A percentile compares a stretch with the other conserved stretches of the same genome.
Conservation (phyloP, 2,888 invertebrate genomes). For the Dascillus cervinus region DNA sequence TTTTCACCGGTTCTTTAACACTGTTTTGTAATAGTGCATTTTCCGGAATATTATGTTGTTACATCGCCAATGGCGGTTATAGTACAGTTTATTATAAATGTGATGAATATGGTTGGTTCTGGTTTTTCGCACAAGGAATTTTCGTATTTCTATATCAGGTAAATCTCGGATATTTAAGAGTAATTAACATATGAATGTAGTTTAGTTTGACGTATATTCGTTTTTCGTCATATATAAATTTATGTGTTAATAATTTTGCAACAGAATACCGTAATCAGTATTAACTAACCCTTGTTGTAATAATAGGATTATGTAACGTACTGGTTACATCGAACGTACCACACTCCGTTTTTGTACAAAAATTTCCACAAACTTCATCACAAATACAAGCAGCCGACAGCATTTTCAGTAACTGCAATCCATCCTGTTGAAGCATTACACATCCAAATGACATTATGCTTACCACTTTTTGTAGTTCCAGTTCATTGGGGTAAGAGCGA, state of each 20-base stretch:
- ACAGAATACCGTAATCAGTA: no score
- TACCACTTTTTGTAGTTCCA: constrained; percentile 56
- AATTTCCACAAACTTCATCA: constrained; percentile 68
- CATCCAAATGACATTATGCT: constrained; percentile 53
- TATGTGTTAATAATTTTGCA: no score
- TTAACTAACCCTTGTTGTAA: no score
- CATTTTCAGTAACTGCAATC: constrained; percentile 67
- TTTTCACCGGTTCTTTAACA: constrained; percentile 54
- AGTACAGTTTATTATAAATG: constrained; percentile 57
- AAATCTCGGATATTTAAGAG: constrained; percentile 23
- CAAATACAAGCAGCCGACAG: constrained; percentile 68
- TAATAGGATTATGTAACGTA: constrained; percentile 62
- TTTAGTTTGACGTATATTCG: no score
- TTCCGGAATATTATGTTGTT: constrained; percentile 56
- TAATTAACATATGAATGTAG: no score
- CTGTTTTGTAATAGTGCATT: constrained; percentile 40
- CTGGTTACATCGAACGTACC: constrained; percentile 59
- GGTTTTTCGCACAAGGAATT: constrained; percentile 59
- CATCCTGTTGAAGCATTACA: constrained; percentile 63
- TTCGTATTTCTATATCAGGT: constrained; percentile 57
- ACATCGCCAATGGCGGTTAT: constrained; percentile 60
- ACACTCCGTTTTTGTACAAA: constrained; percentile 60
- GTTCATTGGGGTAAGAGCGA: constrained; percentile 53
- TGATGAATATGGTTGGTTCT: constrained; percentile 54
- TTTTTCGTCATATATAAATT: no score